These are phyloP conservation scores for Gymnoscopelus microlampas DNA, from an alignment of 2,797 vertebrate species.

Conservation along the genomic window DNA sequence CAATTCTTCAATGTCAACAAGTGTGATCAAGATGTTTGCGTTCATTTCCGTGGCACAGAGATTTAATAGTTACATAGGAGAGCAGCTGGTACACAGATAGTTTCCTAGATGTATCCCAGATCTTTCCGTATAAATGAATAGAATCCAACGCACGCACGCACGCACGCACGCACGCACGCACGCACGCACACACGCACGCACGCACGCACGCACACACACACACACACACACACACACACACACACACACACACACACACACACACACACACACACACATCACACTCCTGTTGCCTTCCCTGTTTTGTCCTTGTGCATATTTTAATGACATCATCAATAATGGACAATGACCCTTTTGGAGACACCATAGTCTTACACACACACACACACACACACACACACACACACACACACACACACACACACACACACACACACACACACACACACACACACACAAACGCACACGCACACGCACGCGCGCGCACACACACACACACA, in stretches of 20 bases:
- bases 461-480: constrained; percentile 8
- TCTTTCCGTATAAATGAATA: too few species aligned
- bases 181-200: not conserved
- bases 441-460: constrained; percentile 16
- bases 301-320: constrained; percentile 80
- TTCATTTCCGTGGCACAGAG: too few species aligned
- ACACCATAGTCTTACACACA: not conserved
- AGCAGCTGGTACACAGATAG: too few species aligned
- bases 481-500: constrained; percentile 21
- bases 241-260: constrained; percentile 16
- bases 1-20: too few species aligned
- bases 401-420: constrained; percentile 16
- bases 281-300: constrained; percentile 19
- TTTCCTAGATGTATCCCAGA: too few species aligned
- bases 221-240: not conserved
- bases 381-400: constrained; percentile 13
- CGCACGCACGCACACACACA: constrained; percentile 11
- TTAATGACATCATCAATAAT: constrained; percentile 79
- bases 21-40: too few species aligned
- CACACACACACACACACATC: constrained; percentile 12
- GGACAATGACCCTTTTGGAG: constrained; percentile 50
- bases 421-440: constrained; percentile 30
- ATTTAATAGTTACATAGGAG: too few species aligned
- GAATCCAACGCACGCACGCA: constrained; percentile 2
- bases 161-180: constrained; percentile 25